Evolutionary conservation across 2,888 invertebrate genomes (phyloP).

Genomic region (Belgica antarctica): DNA sequence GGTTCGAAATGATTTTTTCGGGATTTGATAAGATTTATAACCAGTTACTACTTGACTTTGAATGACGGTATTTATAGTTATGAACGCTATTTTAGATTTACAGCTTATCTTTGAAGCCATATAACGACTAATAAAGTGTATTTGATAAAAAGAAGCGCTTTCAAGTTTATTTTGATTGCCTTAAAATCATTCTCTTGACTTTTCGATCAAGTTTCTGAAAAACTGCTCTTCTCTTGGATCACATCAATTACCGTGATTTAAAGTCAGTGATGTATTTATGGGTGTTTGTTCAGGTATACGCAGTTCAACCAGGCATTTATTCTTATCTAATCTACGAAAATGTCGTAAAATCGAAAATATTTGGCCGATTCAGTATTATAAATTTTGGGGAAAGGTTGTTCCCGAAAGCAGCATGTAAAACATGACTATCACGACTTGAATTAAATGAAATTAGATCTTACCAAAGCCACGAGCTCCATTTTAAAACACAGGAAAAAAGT

Average conservation of each 20-base stretch:
- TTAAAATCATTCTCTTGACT: too few species aligned
- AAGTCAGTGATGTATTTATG: constrained; percentile 40
- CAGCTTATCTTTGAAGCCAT: too few species aligned
- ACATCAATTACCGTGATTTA: constrained; percentile 29
- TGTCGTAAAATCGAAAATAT: constrained; percentile 12
- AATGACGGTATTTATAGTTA: too few species aligned
- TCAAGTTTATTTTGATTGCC: too few species aligned
- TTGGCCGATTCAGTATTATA: background rate
- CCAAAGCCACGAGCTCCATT: background rate
- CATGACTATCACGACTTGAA: too few species aligned
- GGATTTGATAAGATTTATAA: background rate
- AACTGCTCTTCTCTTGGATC: background rate
- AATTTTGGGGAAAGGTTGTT: background rate
- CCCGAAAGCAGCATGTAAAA: too few species aligned
- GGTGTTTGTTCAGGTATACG: too few species aligned
- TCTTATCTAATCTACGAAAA: background rate
- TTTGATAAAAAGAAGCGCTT: too few species aligned
- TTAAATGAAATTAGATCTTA: background rate
- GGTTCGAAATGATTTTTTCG: constrained; percentile 13
- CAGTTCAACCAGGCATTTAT: constrained; percentile 35
- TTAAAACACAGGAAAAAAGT: background rate
- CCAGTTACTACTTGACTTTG: background rate
- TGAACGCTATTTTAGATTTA: too few species aligned
- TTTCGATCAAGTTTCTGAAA: background rate
- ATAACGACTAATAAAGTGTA: too few species aligned